These are phyloP conservation scores for Drosophila borealis DNA, from an alignment of 2,888 invertebrate species.

Conservation along the genomic window DNA sequence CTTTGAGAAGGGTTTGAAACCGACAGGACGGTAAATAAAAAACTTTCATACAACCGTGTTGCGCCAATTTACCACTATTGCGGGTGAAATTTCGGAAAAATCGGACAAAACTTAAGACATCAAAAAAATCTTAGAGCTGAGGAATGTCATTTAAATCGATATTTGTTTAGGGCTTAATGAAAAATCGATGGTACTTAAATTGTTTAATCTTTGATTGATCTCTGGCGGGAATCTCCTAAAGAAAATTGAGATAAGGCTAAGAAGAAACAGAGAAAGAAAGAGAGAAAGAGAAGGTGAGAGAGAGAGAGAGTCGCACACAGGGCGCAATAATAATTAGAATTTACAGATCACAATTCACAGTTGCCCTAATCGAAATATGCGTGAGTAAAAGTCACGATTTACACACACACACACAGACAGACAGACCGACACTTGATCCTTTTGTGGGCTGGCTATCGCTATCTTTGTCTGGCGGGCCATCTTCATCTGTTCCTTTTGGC, in stretches of 20 bases:
- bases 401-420: background rate
- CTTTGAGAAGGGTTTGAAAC: no score
- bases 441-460: constrained; percentile 30
- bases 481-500: constrained; percentile 50
- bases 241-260: no score
- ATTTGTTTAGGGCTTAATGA: background rate
- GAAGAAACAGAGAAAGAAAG: no score
- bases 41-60: no score
- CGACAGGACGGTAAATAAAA: no score
- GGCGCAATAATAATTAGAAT: constrained; percentile 4
- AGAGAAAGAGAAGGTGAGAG: constrained; percentile 5
- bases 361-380: constrained; percentile 21
- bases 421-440: constrained; percentile 45
- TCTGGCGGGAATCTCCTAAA: constrained; percentile 11
- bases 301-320: background rate
- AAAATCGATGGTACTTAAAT: constrained; percentile 13
- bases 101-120: no score
- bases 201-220: constrained; percentile 23
- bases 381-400: constrained; percentile 35
- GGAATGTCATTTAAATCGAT: no score
- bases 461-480: constrained; percentile 34
- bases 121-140: no score
- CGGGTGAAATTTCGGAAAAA: no score
- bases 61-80: no score
- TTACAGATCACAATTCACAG: constrained; percentile 22